phyloP scores from a whole-genome alignment of 2,113 vertebrate genomes.

The Alexandromys fortis region DNA sequence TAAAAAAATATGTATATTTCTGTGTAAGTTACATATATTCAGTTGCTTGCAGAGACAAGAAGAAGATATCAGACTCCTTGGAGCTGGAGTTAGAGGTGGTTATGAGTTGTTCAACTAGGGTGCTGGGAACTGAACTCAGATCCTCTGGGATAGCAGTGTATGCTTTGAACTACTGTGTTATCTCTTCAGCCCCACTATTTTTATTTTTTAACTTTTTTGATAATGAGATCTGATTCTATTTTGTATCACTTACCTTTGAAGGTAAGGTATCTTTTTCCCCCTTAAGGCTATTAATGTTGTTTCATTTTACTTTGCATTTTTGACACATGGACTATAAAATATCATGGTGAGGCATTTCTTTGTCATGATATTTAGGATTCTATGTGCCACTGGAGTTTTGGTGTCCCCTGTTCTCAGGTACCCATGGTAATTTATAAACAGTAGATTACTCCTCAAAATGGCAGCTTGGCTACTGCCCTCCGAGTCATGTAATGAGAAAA shows the following conservation, averaged over 20 bases:
- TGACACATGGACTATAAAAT: background rate
- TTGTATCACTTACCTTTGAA: background rate
- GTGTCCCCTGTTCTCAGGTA: background rate
- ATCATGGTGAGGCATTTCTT: background rate
- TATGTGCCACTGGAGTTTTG: background rate
- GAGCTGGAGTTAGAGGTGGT: background rate
- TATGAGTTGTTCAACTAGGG: background rate
- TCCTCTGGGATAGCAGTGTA: background rate
- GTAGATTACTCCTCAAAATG: background rate
- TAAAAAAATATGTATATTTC: too few species aligned
- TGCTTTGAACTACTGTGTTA: background rate
- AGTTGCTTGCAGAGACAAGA: background rate
- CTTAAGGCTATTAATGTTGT: background rate
- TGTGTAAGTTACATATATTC: background rate
- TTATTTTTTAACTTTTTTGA: background rate
- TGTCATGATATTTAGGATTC: background rate
- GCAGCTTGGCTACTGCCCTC: background rate
- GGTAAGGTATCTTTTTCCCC: background rate
- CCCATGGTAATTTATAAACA: background rate
- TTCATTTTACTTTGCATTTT: background rate
- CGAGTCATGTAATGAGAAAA: background rate
- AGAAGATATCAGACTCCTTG: background rate
- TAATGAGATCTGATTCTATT: background rate
- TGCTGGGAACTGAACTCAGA: background rate
- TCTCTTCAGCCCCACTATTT: background rate